Evolutionary conservation across 2,888 invertebrate species (phyloP), one percentile per base, ranked within the genome.

Genomic region (Acronicta psi): DNA sequence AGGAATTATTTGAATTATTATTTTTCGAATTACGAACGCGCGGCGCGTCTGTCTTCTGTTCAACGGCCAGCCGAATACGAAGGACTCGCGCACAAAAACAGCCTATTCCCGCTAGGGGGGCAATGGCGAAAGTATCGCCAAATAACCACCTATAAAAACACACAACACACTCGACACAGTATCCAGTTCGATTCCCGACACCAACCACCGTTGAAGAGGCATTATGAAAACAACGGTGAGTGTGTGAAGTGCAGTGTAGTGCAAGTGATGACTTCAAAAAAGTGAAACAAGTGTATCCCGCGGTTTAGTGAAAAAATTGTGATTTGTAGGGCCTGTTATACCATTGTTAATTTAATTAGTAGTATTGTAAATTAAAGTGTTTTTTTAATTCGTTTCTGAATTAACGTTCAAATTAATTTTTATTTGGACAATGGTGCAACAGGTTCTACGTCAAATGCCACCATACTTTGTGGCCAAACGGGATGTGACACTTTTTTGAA

Each of bases 121-220:
- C 91, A 82, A 79, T 86, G 87, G 93, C 93, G 93, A 94, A 94
- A 94, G 93, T 93, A 84, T 86, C 82, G 83, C 91, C 89, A 89
- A 92, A 93, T 90, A 93, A 88, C 89, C 90, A 92, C 89, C 91
- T 94, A 94, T 94, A 94, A 91, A 94, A 90, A 92, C 92, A 85
- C 90, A 87, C 86, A 85, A 83, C 92, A 83, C 88, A 72, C 80
- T 75, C 75, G 79, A 73, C 74, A 82, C 77, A 75, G 86, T 87
- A 94, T 93, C 94, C 93, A 94, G 94, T 94, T 85, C 91, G 85
- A 88, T 84, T 93, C 93, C 94, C 88, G 90, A 86, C 91, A 83
- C 85, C 89, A 87, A 88, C 87, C 90, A 92, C 87, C 89, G 84
- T 87, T 83, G 89, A 86, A 91, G 93, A 93, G 91, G 90, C 92